Conservation (phyloP, 2,888 invertebrate species). For the Leptopilina drosophilae region DNA sequence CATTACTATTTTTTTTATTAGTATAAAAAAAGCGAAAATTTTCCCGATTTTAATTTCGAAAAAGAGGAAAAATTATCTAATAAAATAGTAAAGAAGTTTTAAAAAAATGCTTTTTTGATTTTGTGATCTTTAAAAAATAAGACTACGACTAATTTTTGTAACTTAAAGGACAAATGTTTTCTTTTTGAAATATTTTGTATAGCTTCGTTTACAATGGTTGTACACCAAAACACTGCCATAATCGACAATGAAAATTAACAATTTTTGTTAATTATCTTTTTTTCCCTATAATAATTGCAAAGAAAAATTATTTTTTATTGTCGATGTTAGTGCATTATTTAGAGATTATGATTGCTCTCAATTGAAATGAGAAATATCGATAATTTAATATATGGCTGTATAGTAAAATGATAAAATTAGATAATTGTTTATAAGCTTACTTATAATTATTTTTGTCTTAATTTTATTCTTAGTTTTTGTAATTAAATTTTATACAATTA, state of each 20-base stretch:
- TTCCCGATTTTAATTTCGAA: no score
- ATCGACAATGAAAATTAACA: constrained; percentile 8
- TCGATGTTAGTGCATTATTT: constrained; percentile 33
- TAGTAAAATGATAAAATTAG: constrained; percentile 10
- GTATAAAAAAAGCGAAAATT: no score
- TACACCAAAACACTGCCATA: constrained; percentile 33
- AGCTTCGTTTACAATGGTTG: neutral
- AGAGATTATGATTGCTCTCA: neutral
- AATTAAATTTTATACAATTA: constrained; percentile 11
- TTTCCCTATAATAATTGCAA: no score
- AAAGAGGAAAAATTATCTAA: neutral
- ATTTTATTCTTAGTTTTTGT: constrained; percentile 18
- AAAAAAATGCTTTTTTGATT: neutral
- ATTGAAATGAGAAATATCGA: neutral
- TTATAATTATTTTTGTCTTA: neutral
- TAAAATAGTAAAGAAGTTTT: no score
- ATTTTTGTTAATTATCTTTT: neutral
- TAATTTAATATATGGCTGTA: constrained; percentile 34
- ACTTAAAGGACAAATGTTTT: no score
- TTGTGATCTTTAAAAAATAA: neutral
- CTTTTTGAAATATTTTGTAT: no score
- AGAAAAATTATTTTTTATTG: constrained; percentile 3
- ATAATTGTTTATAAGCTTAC: constrained; percentile 26
- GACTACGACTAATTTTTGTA: no score
- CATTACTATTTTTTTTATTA: no score